These are phyloP conservation scores for Drosophila elegans DNA, from an alignment of 1,140 invertebrate species.

Conservation along the genomic window DNA sequence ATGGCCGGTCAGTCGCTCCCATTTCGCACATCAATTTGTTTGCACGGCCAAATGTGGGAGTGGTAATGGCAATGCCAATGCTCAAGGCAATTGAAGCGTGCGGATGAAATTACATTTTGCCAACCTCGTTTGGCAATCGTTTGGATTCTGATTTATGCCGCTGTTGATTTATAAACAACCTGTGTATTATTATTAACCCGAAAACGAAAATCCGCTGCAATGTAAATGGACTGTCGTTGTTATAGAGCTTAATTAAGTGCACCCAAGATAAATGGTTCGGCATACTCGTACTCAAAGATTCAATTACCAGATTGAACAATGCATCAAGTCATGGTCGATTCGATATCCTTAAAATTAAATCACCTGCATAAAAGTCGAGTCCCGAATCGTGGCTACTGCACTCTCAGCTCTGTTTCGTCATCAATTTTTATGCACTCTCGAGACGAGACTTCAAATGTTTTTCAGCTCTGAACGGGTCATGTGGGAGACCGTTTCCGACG, in stretches of 20 bases:
- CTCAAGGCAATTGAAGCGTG: conserved; percentile 75
- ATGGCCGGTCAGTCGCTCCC: conserved; percentile 51
- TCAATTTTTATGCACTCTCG: conserved; percentile 69
- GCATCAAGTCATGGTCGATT: conserved; percentile 2
- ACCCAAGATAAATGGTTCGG: conserved; percentile 18
- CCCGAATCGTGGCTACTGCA: conserved; percentile 10
- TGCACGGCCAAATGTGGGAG: conserved; percentile 34
- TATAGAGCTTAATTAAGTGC: conserved; percentile 53
- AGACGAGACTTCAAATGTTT: conserved; percentile 42
- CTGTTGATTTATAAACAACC: conserved; percentile 79
- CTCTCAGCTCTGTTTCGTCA: conserved; percentile 19
- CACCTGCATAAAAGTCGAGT: conserved; percentile 26
- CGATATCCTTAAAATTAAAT: conserved; percentile 31
- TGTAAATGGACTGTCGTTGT: conserved; percentile 53
- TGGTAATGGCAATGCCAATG: conserved; percentile 64
- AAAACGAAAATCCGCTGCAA: conserved; percentile 36
- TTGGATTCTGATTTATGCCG: conserved; percentile 69
- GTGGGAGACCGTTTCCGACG: conserved; percentile 25
- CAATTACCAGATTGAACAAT: conserved; percentile 15
- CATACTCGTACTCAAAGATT: conserved; percentile 8
- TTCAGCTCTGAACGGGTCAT: conserved; percentile 27
- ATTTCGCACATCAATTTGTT: conserved; percentile 62
- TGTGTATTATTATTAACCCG: conserved; percentile 78
- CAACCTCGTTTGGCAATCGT: conserved; percentile 43
- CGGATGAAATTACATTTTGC: conserved; percentile 74